Base-by-base conservation (phyloP, 2,797 vertebrate genomes). In the Buceros bicornis region DNA sequence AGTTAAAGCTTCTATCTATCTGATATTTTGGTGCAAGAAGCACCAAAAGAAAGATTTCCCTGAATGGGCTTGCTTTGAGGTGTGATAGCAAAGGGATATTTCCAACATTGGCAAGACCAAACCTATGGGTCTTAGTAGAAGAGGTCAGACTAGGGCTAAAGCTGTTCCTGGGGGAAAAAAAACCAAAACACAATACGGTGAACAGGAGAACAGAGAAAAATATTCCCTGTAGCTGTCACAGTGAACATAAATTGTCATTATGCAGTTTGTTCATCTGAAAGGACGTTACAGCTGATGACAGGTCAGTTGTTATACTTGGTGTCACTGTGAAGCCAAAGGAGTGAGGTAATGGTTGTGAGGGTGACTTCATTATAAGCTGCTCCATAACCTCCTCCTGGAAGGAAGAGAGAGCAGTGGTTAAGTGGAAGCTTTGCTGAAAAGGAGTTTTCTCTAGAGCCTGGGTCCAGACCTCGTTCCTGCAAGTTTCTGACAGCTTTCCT, bases 401-500 rank as follows among this genome's bases (percentile, higher is more conserved):
- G 61, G 74, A 73, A 35, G 72, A 16, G 37, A 3, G 25, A 13
- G 16, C 40, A 90, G 64, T 15, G 8, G 56, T 40, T 73, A 76
- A 91, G 78, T 73, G 80, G 73, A 86, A 89, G 42, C 45, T 89
- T 90, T 89, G 86, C 67, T 94, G 88, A 90, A 94, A 94, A 70
- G 51, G 16, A 77, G 18, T 82, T 79, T 94, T 93, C 77, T 82
- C 60, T 76, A 47, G 77, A 90, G 82, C 37, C 53, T 80, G 64
- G 15, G 15, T 80, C 73, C 54, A 89, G 66, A 79, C 15, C 70
- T 94, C 4, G 1, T 65, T 92, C 87, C 67, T 81, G 17, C 29
- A 66, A 70, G 33, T 74, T 81, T 92, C 84, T 94, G 92, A 81
- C 89, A 94, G 57, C 47, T 95, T 82, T 93, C 24, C n/a, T 93